phyloP scores from a whole-genome alignment of 2,113 vertebrate species.

The Panthera tigris region DNA sequence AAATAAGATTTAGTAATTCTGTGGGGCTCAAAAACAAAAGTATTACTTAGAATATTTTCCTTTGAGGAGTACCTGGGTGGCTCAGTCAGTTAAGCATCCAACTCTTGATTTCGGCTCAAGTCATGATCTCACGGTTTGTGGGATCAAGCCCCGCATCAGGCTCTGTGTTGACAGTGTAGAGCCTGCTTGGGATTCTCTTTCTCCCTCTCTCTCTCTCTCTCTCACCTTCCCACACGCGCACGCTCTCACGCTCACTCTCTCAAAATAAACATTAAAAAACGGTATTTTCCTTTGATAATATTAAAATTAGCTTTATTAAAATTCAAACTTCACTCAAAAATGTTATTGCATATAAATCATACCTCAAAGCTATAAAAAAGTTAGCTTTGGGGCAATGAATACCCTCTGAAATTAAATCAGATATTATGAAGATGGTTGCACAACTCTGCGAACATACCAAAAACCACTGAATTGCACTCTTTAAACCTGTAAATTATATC shows the following conservation, averaged over 20 bases:
- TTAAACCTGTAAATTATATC: neutral
- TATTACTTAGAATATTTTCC: neutral
- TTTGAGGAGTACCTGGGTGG: neutral
- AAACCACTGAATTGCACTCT: neutral
- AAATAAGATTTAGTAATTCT: conserved; percentile 5
- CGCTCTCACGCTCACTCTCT: neutral
- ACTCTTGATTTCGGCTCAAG: neutral
- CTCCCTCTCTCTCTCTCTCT: neutral
- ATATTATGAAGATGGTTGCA: neutral
- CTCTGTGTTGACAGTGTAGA: neutral
- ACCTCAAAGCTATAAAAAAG: neutral
- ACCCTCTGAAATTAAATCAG: neutral
- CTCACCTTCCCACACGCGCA: neutral
- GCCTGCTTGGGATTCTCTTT: neutral
- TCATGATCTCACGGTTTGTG: neutral
- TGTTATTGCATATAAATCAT: neutral
- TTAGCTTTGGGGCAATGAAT: neutral
- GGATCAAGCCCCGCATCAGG: neutral
- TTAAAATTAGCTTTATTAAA: conserved; percentile 32
- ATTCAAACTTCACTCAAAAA: conserved; percentile 39
- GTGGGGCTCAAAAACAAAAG: neutral
- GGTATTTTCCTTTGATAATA: neutral
- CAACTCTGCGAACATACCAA: conserved; percentile 5
- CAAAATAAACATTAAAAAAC: neutral
- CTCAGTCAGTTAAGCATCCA: neutral